Evolutionary conservation across 1,140 invertebrate species (phyloP), one percentile per base, ranked within the genome.

Genomic region (Heliconius hewitsoni): DNA sequence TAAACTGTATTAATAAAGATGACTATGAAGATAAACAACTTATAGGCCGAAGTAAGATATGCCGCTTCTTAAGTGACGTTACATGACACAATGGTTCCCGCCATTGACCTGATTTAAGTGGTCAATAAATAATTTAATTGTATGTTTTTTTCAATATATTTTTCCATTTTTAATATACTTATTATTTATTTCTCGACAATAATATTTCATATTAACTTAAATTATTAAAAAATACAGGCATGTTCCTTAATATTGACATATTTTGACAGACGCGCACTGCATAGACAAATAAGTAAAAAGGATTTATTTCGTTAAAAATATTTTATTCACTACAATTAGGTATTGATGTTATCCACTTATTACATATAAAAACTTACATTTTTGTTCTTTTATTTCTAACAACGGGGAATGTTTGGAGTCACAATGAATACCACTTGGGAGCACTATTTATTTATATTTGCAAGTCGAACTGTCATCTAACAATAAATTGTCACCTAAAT

Each of bases 241-340:
- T 27, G 23, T 66, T 66, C 60, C 13, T 66, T 66, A 30, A 66
- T 76, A 80, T 76, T 80, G 78, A 80, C 78, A 80, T 71, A 73
- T 74, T 81, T 74, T 78, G 80, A 81, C 76, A 78, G 39, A 39
- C 3, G 42, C 60, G 23, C 27, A 66, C 60, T 66, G 27, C 80
- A 81, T 78, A 81, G 80, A 81, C 80, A 81, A 78, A 81, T 78
- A 75, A 77, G 70, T 27, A 60, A 76, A 80, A 74, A 30, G 57
- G 57, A 73, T 66, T 52, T 74, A 50, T 79, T 76, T 76, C 50
- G 46, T 23, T 39, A 76, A 19, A 71, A 37, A 50, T 76, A 76
- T 70, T 76, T 76, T 71, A 71, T 46, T 42, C 50, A 23, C 70
- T 30, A 76, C 11, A 60, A 70, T 30, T 76, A 18, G 3, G 8